Conservation (phyloP, 1,140 invertebrate species). For the Zaprionus inermis region DNA sequence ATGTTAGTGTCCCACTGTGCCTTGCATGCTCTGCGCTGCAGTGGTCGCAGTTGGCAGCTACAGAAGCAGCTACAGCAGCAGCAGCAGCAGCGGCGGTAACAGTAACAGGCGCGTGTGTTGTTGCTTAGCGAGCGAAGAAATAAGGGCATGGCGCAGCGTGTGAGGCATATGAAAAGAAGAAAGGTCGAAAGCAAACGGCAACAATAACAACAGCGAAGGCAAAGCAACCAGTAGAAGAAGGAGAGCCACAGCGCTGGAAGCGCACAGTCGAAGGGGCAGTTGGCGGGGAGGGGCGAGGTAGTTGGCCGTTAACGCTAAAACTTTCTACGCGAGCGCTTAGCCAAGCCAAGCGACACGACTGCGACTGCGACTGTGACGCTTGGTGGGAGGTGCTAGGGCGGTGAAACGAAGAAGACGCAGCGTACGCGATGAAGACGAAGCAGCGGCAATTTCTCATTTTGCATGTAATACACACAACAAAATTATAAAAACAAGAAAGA, state of each 20-base stretch:
- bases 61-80: constrained; percentile 23
- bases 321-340: constrained; percentile 79
- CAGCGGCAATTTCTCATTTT: constrained; percentile 61
- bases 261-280: background rate
- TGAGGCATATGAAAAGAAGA: constrained; percentile 62
- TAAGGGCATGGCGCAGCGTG: constrained; percentile 70
- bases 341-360: constrained; percentile 70
- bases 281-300: constrained; percentile 30
- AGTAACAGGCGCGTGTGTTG: constrained; percentile 65
- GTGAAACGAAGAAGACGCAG: constrained; percentile 31
- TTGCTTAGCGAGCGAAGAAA: constrained; percentile 58
- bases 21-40: constrained; percentile 29
- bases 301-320: constrained; percentile 73
- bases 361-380: constrained; percentile 2
- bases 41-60: constrained; percentile 10
- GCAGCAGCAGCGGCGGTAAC: constrained; percentile 48
- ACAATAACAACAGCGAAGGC: constrained; percentile 27
- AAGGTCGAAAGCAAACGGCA: constrained; percentile 76
- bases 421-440: constrained; percentile 26
- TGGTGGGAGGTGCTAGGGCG: constrained; percentile 33
- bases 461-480: constrained; percentile 56
- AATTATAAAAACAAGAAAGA: constrained; percentile 25
- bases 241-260: no score
- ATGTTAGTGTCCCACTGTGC: constrained; percentile 24
- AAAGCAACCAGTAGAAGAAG: constrained; percentile 8